These are phyloP conservation scores for Polypedilum vanderplanki DNA, from an alignment of 1,140 invertebrate species.

Conservation along the genomic window DNA sequence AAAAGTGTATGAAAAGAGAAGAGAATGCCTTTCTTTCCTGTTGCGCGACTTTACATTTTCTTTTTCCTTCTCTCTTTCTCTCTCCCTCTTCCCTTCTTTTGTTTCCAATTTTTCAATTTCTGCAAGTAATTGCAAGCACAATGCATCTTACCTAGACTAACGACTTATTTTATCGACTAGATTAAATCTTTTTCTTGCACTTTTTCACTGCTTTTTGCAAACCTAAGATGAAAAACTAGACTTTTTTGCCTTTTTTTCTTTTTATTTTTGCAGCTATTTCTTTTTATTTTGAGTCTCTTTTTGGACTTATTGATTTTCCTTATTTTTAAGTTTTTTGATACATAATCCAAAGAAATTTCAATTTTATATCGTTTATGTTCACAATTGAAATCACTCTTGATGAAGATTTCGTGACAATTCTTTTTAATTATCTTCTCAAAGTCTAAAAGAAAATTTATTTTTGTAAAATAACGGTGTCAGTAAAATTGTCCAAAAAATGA, in stretches of 20 bases:
- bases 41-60: not conserved
- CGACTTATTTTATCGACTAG: not conserved
- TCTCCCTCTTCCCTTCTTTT: not conserved
- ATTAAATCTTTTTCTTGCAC: not conserved
- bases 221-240: not conserved
- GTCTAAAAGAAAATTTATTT: too few relatives aligned
- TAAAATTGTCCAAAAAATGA: too few relatives aligned
- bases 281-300: not conserved
- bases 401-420: not conserved
- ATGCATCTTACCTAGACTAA: not conserved
- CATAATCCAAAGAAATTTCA: not conserved
- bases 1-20: not conserved
- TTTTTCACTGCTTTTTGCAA: not conserved
- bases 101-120: not conserved
- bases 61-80: not conserved
- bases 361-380: not conserved
- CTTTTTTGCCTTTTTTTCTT: not conserved
- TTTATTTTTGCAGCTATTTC: not conserved
- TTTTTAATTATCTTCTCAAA: too few relatives aligned
- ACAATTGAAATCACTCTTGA: not conserved
- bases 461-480: too few relatives aligned
- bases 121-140: not conserved
- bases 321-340: slow-evolving; percentile 8
- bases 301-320: not conserved
- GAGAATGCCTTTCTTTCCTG: slow-evolving; percentile 8